Percentiles rank a stretch among this genome's conserved stretches.
phyloP scores from a whole-genome alignment of 92 coral and sea anemone species.

The Actinernus sp. region DNA sequence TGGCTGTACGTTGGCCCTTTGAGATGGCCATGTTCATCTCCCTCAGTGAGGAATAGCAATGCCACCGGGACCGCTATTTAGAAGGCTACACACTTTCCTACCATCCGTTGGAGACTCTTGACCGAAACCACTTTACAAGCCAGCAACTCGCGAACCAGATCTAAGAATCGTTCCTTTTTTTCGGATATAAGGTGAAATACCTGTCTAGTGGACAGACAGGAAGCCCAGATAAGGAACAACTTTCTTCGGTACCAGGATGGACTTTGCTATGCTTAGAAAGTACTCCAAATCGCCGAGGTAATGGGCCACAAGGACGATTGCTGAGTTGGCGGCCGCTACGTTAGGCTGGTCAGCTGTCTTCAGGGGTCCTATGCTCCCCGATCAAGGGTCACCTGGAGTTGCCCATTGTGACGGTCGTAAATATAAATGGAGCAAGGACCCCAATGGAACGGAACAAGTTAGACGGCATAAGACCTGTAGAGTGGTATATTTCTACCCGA shows the following conservation, averaged over 20 bases:
- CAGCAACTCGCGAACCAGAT: constrained; percentile 6
- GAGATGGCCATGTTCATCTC: constrained; percentile 27
- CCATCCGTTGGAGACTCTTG: constrained; percentile 3
- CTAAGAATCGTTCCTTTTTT: constrained; percentile 7
- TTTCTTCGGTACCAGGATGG: no score
- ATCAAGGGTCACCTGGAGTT: constrained; percentile 3
- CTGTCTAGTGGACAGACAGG: constrained; percentile 2
- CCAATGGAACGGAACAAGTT: constrained; percentile 34
- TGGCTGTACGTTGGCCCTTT: constrained; percentile 8
- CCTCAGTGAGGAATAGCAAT: constrained; percentile 3
- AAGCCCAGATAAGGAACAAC: no score
- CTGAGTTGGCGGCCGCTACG: constrained; percentile 13
- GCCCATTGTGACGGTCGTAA: constrained; percentile 38
- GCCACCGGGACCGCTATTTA: constrained; percentile 20
- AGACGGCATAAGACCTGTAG: constrained; percentile 46
- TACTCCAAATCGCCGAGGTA: no score
- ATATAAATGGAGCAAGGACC: constrained; percentile 41
- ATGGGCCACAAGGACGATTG: no score
- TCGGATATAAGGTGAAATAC: constrained; percentile 13
- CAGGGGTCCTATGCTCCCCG: constrained; percentile 4
- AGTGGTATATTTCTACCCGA: no score
- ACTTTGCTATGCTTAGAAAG: no score
- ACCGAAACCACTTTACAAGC: neutral
- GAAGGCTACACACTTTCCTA: constrained; percentile 14
- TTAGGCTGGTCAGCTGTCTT: neutral